Conservation (phyloP, 1,140 invertebrate species). For the Brachionus plicatilis region DNA sequence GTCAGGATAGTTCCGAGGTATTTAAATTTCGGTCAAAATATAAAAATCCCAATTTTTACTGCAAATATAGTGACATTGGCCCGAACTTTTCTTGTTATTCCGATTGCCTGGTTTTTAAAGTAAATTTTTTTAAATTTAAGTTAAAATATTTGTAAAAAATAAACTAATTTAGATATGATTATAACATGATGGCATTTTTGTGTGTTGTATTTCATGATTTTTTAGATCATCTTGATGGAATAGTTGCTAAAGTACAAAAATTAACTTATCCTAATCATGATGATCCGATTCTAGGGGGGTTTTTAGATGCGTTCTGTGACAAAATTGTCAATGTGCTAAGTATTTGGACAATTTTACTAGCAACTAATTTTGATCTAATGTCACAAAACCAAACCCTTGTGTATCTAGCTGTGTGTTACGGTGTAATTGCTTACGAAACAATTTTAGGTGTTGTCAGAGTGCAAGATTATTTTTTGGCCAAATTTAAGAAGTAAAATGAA, state of each 20-base stretch:
- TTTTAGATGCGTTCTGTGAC: conserved; percentile 51
- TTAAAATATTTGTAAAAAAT: background rate
- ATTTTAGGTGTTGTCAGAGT: conserved; percentile 49
- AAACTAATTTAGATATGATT: conserved; percentile 43
- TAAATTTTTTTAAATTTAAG: conserved; percentile 37
- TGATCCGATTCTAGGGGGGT: conserved; percentile 48
- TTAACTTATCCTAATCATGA: conserved; percentile 44
- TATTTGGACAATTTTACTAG: conserved; percentile 48
- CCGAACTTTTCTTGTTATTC: conserved; percentile 46
- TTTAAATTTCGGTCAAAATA: background rate
- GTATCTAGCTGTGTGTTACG: conserved; percentile 43
- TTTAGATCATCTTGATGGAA: conserved; percentile 49
- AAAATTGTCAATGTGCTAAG: conserved; percentile 51
- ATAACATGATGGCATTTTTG: conserved; percentile 43
- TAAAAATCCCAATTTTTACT: conserved; percentile 43
- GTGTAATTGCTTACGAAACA: conserved; percentile 49
- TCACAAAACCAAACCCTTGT: conserved; percentile 42
- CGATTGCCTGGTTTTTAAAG: conserved; percentile 47
- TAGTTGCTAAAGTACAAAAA: conserved; percentile 48
- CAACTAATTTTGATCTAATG: conserved; percentile 47
- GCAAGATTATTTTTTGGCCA: conserved; percentile 51
- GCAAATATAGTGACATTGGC: conserved; percentile 48
- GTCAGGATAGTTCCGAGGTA: background rate
- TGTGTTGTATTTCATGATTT: conserved; percentile 47
- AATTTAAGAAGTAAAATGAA: conserved; percentile 40